A percentile compares a stretch with the other conserved stretches of the same genome.
phyloP scores from a whole-genome alignment of 2,797 vertebrate genomes.

The Hoplostethus atlanticus region DNA sequence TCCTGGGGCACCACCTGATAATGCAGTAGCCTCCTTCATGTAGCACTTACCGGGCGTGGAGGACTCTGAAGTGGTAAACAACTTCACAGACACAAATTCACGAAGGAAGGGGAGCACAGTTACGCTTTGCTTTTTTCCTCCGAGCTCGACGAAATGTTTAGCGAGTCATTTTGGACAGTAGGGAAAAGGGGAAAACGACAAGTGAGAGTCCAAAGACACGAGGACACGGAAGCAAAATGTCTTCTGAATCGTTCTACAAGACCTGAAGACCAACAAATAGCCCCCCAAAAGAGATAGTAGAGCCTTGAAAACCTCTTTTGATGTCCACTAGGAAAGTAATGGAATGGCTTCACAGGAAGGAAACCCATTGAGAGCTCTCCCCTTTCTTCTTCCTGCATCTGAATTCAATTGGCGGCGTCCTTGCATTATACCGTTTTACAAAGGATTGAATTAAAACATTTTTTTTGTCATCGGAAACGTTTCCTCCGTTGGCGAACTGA shows the following conservation, averaged over 20 bases:
- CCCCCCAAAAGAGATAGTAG: conserved; percentile 58
- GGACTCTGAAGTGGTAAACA: conserved; percentile 65
- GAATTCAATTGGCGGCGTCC: conserved; percentile 67
- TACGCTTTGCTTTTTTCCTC: conserved; percentile 31
- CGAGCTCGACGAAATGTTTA: conserved; percentile 30
- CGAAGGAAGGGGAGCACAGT: conserved; percentile 9
- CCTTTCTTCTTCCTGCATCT: conserved; percentile 54
- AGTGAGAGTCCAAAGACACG: conserved; percentile 29
- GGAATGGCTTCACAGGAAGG: conserved; percentile 67
- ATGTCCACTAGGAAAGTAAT: conserved; percentile 63
- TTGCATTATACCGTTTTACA: conserved; percentile 69
- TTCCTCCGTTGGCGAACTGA: conserved; percentile 68
- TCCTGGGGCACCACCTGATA: conserved; percentile 66
- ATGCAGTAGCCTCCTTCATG: conserved; percentile 59
- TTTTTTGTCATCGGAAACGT: conserved; percentile 74
- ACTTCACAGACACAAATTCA: conserved; percentile 46
- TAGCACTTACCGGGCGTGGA: conserved; percentile 52
- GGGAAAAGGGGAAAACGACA: conserved; percentile 19
- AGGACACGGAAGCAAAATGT: conserved; percentile 46
- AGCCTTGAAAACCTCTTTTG: conserved; percentile 70
- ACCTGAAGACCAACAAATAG: conserved; percentile 64
- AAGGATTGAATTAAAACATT: conserved; percentile 74
- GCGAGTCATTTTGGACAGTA: conserved; percentile 7
- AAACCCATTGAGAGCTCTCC: conserved; percentile 73
- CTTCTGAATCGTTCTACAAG: conserved; percentile 49